These are phyloP conservation scores for Formica exsecta DNA, from an alignment of 1,140 invertebrate species.

Conservation along the genomic window DNA sequence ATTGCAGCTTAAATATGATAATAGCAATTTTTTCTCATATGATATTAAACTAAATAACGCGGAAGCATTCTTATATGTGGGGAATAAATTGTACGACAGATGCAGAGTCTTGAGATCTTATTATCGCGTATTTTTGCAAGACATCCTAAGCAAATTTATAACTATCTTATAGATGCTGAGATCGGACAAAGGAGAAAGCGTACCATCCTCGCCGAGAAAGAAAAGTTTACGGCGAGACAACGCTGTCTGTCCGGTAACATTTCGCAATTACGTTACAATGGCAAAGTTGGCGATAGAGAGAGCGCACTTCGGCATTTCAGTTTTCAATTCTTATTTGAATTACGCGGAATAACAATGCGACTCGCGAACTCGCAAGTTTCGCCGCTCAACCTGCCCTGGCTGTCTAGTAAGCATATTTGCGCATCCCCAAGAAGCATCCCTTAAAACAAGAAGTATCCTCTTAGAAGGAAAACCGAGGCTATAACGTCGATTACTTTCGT, in stretches of 20 bases:
- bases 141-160: slow-evolving; percentile 24
- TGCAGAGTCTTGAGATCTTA: neutral
- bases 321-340: slow-evolving; percentile 63
- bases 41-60: too few species aligned
- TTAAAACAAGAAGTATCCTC: slow-evolving; percentile 19
- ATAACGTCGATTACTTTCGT: slow-evolving; percentile 34
- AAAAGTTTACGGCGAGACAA: slow-evolving; percentile 44
- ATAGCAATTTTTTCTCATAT: too few species aligned
- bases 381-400: neutral
- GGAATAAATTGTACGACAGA: neutral
- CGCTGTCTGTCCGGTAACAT: slow-evolving; percentile 32
- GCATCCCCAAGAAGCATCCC: slow-evolving; percentile 14
- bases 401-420: slow-evolving; percentile 42
- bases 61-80: too few species aligned
- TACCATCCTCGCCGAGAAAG: neutral
- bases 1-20: too few species aligned
- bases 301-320: slow-evolving; percentile 44
- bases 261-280: slow-evolving; percentile 57
- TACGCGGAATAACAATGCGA: slow-evolving; percentile 50
- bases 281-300: slow-evolving; percentile 27
- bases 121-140: neutral
- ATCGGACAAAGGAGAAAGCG: slow-evolving; percentile 5
- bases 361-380: slow-evolving; percentile 25
- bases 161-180: neutral
- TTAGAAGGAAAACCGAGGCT: slow-evolving; percentile 5